Percentiles rank a stretch among this genome's conserved stretches.
Conservation (phyloP, 2,797 vertebrate species). For the Eremophila alpestris region DNA sequence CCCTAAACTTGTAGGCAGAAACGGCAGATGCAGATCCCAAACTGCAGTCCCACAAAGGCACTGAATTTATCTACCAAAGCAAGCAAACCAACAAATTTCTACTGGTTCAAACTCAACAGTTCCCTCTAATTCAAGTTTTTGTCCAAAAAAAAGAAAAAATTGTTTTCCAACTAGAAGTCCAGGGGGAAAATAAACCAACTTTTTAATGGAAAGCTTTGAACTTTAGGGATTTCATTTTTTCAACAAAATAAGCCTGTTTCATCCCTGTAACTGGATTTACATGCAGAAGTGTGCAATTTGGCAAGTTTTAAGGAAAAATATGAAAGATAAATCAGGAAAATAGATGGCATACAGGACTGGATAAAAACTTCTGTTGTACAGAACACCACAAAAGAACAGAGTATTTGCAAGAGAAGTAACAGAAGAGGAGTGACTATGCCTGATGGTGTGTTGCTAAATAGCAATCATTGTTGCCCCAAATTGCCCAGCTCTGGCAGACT, state of each 20-base stretch:
- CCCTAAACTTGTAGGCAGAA: not conserved
- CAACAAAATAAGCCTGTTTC: not conserved
- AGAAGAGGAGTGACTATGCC: not conserved
- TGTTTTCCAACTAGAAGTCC: not conserved
- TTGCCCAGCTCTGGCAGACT: not conserved
- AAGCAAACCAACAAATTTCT: not conserved
- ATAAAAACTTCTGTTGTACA: not conserved
- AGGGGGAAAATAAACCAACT: fast-evolving
- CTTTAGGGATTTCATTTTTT: not conserved
- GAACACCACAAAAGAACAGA: not conserved
- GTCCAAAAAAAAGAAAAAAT: not conserved
- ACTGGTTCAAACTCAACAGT: not conserved
- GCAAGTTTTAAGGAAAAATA: not conserved
- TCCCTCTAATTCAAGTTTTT: not conserved
- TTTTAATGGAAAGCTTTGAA: not conserved
- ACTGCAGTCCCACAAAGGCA: not conserved
- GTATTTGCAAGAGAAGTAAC: not conserved
- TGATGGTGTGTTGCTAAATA: not conserved
- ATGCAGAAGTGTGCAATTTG: not conserved
- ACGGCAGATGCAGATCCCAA: not conserved
- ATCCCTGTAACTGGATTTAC: not conserved
- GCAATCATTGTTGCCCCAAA: not conserved
- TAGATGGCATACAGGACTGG: not conserved
- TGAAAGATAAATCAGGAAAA: not conserved
- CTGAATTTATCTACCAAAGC: not conserved